These are phyloP conservation scores for Salvator merianae DNA, from an alignment of 2,113 vertebrate genomes.

Conservation along the genomic window DNA sequence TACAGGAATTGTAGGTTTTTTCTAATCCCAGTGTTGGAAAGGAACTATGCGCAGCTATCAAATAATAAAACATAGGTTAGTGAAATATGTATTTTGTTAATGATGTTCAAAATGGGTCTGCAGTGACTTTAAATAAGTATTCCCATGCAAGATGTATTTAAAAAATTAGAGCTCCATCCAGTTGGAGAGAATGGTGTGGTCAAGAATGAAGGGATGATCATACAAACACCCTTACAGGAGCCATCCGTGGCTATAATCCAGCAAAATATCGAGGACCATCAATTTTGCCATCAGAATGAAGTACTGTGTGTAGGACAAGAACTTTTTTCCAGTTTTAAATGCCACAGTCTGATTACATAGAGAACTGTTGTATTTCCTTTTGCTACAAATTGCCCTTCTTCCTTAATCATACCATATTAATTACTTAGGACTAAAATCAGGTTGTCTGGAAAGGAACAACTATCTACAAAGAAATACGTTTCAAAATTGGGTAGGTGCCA, in stretches of 20 bases:
- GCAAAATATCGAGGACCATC: too few species aligned
- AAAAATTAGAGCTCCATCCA: background rate
- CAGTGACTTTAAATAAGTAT: background rate
- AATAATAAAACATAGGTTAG: background rate
- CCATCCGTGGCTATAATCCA: background rate
- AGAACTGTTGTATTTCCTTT: background rate
- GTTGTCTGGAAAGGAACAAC: background rate
- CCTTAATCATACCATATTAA: background rate
- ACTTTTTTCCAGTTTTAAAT: background rate
- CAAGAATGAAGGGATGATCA: background rate
- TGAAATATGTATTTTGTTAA: background rate
- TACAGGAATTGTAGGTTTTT: background rate
- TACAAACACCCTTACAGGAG: background rate
- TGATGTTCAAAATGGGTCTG: background rate
- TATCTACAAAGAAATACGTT: background rate
- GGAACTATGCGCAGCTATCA: background rate
- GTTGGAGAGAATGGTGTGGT: background rate
- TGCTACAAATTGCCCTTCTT: background rate
- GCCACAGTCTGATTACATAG: background rate
- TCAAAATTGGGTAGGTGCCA: background rate
- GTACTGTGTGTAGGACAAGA: background rate
- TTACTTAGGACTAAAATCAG: background rate
- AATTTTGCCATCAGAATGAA: background rate
- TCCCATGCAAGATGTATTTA: background rate
- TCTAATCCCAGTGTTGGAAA: background rate